These are phyloP conservation scores for Tympanuchus pallidicinctus DNA, from an alignment of 2,113 vertebrate species.

Conservation along the genomic window DNA sequence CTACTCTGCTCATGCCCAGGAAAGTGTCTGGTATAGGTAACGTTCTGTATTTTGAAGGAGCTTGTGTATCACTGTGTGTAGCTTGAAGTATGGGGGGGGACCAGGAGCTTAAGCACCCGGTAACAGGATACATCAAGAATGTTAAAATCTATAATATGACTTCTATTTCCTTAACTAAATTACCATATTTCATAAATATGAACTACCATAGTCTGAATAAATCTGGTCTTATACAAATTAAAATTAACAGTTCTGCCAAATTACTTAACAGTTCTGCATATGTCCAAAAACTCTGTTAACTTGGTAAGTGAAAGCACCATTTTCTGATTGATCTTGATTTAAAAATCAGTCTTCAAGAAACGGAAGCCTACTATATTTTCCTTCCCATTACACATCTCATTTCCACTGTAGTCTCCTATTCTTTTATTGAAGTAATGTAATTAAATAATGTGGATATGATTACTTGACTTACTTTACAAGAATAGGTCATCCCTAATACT, in stretches of 20 bases:
- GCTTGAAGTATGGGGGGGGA: not conserved
- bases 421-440: conserved; percentile 33
- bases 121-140: not conserved
- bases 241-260: not conserved
- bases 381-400: not conserved
- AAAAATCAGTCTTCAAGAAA: conserved; percentile 3
- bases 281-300: not conserved
- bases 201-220: not conserved
- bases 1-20: not conserved
- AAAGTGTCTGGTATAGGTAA: not conserved
- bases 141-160: not conserved
- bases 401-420: not conserved
- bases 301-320: not conserved
- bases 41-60: not conserved
- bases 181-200: not conserved
- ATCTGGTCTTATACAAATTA: not conserved
- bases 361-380: not conserved
- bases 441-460: conserved; percentile 62
- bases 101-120: not conserved
- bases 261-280: not conserved
- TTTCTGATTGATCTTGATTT: not conserved
- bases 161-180: not conserved
- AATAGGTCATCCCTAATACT: conserved; percentile 57
- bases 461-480: conserved; percentile 62
- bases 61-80: not conserved